phyloP scores from a whole-genome alignment of 2,113 vertebrate species.

The Sander vitreus region DNA sequence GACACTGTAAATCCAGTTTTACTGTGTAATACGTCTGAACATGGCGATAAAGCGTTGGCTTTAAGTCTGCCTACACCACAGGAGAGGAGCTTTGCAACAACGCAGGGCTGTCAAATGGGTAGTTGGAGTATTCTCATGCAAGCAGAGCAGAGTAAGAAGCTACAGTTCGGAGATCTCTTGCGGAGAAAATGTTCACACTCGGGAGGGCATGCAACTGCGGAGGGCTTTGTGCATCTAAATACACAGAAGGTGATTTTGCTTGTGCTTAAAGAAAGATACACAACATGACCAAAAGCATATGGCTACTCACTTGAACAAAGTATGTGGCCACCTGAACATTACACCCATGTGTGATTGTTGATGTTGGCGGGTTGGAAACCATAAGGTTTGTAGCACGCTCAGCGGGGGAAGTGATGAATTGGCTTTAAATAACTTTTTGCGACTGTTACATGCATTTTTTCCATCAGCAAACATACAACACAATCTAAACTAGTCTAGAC shows the following conservation, averaged over 20 bases:
- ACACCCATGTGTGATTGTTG: too few relatives aligned
- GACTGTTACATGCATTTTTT: too few relatives aligned
- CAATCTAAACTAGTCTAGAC: too few relatives aligned
- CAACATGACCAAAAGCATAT: too few relatives aligned
- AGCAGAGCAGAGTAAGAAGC: background rate
- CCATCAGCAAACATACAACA: too few relatives aligned
- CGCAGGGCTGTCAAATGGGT: conserved; percentile 57
- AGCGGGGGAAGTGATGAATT: too few relatives aligned
- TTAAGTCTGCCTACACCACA: conserved; percentile 67
- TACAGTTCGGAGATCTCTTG: background rate
- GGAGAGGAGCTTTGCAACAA: conserved; percentile 72
- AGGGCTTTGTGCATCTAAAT: conserved; percentile 15
- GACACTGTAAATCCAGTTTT: conserved; percentile 77
- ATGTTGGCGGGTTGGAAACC: too few relatives aligned
- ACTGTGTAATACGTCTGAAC: conserved; percentile 75
- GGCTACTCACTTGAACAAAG: too few relatives aligned
- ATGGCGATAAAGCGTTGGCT: conserved; percentile 64
- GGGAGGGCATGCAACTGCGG: background rate
- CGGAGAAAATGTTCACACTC: background rate
- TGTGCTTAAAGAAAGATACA: too few relatives aligned
- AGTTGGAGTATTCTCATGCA: conserved; percentile 11
- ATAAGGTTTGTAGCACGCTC: too few relatives aligned
- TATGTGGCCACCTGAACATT: too few relatives aligned
- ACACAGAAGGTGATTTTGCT: background rate
- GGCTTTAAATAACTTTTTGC: too few relatives aligned